Evolutionary conservation across 2,888 invertebrate genomes (phyloP).

Genomic region (Mycalesis mineus): DNA sequence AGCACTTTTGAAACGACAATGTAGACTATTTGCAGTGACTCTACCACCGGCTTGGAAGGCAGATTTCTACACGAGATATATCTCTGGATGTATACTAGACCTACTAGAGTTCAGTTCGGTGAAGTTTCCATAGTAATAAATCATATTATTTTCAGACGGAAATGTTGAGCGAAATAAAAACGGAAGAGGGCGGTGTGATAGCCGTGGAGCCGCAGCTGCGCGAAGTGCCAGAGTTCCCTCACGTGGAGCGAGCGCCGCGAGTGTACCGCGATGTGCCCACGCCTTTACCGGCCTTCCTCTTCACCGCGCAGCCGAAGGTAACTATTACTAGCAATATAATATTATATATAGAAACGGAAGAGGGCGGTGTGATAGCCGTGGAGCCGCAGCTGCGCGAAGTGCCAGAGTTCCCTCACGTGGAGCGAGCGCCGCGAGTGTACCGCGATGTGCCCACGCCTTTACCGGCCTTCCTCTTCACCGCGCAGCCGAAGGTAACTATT

Average conservation of each 20-base stretch:
- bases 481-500: constrained; percentile 81
- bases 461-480: constrained; percentile 82
- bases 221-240: constrained; percentile 77
- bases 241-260: constrained; percentile 75
- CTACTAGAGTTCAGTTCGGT: no score
- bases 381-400: constrained; percentile 60
- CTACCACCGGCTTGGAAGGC: no score
- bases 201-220: constrained; percentile 43
- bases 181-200: constrained; percentile 65
- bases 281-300: constrained; percentile 82
- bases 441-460: constrained; percentile 78
- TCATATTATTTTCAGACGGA: constrained; percentile 39
- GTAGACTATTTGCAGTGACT: no score
- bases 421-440: constrained; percentile 69
- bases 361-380: constrained; percentile 59
- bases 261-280: constrained; percentile 75
- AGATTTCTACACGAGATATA: no score
- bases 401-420: constrained; percentile 77
- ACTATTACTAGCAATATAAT: background rate
- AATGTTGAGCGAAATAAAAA: constrained; percentile 60
- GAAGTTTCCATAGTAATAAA: no score
- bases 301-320: constrained; percentile 83
- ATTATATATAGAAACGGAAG: constrained; percentile 67
- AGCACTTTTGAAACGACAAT: no score
- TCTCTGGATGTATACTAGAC: no score